Base-by-base conservation (phyloP, 1,140 invertebrate species). In the Temnothorax curvispinosus region DNA sequence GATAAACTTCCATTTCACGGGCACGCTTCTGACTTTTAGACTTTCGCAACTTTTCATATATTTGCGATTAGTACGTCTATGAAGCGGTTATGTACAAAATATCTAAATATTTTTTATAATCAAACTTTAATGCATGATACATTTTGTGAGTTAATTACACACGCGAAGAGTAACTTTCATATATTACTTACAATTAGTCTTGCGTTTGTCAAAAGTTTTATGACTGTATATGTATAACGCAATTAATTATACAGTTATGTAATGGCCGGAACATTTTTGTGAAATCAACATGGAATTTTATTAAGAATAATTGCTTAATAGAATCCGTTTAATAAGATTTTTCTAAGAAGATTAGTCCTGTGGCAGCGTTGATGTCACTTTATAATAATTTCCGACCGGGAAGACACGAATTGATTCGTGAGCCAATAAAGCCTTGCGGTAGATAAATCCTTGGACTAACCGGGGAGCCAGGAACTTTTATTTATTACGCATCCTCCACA, bases 391-490 rank as follows among this genome's bases (percentile, higher is more conserved):
- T 69, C 38, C 64, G 64, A 71, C 5, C 2, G 18, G 52, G 38
- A 44, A 60, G 58, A 75, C 56, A 60, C 15, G 41, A 74, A 88
- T 81, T 41, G n/a, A 64, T 54, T 56, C 38, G 44, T 13, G 32
- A 50, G n/a, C 47, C 72, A 71, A 78, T 62, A 52, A 52, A 35
- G 27, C 44, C 11, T 74, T 18, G 41, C 41, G 69, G 13, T 71
- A 74, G 54, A 84, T 84, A 84, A 84, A 84, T 84, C 58, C 54
- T 21, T 32, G 13, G 54, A 21, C 50, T 72, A 82, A 58, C 38
- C 11, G 52, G 41, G 4, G 32, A 74, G 9, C 44, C 71, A 62
- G 64, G 32, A 54, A 21, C 47, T 87, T 80, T 88, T 82, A 72
- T 84, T 84, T 62, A 50, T 38, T 50, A 47, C 50, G 69, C 13